Evolutionary conservation across 1,140 invertebrate species (phyloP).

Genomic region (Capitella teleta): DNA sequence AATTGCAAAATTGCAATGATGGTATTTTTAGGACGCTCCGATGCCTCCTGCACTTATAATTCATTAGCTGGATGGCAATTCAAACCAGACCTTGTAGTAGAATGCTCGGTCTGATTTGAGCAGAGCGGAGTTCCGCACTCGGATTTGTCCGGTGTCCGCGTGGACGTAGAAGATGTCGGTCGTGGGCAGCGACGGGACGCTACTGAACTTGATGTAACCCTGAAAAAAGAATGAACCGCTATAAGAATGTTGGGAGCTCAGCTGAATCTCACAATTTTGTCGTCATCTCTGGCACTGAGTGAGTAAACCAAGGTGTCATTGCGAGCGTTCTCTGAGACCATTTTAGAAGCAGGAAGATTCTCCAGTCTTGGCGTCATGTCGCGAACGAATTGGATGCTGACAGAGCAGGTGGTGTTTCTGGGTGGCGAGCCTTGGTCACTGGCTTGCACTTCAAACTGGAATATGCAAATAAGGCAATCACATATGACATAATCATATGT

Average conservation of each 20-base stretch:
- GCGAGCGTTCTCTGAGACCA: slow-evolving; percentile 6
- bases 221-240: neutral
- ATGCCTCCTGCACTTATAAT: neutral
- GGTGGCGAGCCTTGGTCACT: slow-evolving; percentile 3
- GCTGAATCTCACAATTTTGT: slow-evolving; percentile 1
- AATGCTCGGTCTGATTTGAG: slow-evolving; percentile 7
- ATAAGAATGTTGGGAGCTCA: too few species aligned
- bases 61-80: neutral
- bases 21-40: too few species aligned
- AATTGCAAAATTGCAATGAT: too few species aligned
- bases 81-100: slow-evolving; percentile 2
- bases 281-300: slow-evolving; percentile 2
- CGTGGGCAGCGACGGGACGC: slow-evolving; percentile 1
- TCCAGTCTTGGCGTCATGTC: slow-evolving; percentile 6
- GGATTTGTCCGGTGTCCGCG: slow-evolving; percentile 1
- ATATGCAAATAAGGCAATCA: too few species aligned
- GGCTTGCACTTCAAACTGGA: slow-evolving; percentile 9
- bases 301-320: slow-evolving; percentile 4
- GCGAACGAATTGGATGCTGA: slow-evolving; percentile 1
- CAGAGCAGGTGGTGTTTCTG: neutral
- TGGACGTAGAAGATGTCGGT: slow-evolving; percentile 3
- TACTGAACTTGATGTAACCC: slow-evolving; percentile 1
- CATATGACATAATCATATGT: too few species aligned
- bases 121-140: neutral
- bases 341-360: slow-evolving; percentile 4